Conservation (phyloP, 2,797 vertebrate species). For the Crax fasciolata region DNA sequence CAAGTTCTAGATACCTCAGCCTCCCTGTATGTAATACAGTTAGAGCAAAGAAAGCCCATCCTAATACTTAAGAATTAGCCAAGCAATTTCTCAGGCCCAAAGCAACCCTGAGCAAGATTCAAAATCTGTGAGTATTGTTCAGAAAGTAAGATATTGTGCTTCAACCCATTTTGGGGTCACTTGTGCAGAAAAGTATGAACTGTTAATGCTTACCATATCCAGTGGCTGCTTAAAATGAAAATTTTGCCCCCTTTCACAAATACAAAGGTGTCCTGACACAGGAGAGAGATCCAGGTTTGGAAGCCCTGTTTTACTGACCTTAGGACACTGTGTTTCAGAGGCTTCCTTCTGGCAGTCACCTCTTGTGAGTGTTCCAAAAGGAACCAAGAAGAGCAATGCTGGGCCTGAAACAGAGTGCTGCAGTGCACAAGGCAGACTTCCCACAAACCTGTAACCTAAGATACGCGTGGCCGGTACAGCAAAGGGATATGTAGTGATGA, state of each 20-base stretch:
- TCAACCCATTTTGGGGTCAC: background rate
- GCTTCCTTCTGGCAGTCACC: background rate
- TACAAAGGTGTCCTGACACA: background rate
- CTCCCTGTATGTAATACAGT: background rate
- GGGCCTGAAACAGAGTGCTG: background rate
- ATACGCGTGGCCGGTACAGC: background rate
- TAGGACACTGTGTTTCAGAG: background rate
- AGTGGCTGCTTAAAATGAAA: background rate
- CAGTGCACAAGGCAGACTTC: background rate
- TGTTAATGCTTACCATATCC: background rate
- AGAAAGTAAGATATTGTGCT: background rate
- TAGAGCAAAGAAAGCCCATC: background rate
- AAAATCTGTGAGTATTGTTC: background rate
- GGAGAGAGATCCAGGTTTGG: background rate
- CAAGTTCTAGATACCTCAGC: background rate
- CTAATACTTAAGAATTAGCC: background rate
- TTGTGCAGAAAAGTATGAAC: background rate
- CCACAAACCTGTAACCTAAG: background rate
- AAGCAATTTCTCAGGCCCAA: background rate
- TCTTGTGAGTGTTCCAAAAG: background rate
- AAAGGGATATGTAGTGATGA: background rate
- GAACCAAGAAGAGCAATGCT: background rate
- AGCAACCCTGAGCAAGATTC: background rate
- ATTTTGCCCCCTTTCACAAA: accelerated
- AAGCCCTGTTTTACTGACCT: background rate